A percentile compares a stretch with the other conserved stretches of the same genome.
phyloP scores from a whole-genome alignment of 2,113 vertebrate genomes.

The Acanthisitta chloris region DNA sequence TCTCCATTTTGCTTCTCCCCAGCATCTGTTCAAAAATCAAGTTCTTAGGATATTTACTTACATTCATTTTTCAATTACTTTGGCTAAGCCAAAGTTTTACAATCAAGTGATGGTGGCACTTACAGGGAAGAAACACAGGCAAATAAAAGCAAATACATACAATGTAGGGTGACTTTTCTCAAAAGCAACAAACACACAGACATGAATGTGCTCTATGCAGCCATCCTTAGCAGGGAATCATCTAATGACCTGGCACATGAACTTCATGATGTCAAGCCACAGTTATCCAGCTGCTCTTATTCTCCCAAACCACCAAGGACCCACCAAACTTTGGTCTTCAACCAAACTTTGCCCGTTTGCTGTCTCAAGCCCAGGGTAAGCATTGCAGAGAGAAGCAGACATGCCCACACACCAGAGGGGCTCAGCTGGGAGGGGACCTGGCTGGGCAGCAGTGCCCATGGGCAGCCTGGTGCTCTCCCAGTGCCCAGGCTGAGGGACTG shows the following conservation, averaged over 20 bases:
- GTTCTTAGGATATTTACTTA: background rate
- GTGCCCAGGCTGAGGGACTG: background rate
- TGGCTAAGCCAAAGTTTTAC: background rate
- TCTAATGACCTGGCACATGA: background rate
- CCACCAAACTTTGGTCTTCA: background rate
- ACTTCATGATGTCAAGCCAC: background rate
- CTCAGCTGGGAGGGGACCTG: background rate
- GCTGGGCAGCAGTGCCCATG: background rate
- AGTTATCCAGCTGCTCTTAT: background rate
- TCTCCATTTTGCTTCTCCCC: conserved; percentile 78
- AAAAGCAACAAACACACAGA: background rate
- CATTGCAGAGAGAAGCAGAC: background rate
- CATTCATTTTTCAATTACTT: background rate
- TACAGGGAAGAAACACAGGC: background rate
- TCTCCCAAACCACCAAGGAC: background rate
- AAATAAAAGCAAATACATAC: background rate
- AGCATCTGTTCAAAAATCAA: conserved; percentile 65
- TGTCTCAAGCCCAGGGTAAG: background rate
- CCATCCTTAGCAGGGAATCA: background rate
- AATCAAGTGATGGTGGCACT: background rate
- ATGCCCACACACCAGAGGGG: background rate
- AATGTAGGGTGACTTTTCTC: background rate
- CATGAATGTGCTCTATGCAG: background rate
- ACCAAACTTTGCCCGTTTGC: background rate
- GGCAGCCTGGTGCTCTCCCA: background rate